A percentile compares a stretch with the other conserved stretches of the same genome.
Conservation (phyloP, 2,797 vertebrate species). For the Danionella dracula region DNA sequence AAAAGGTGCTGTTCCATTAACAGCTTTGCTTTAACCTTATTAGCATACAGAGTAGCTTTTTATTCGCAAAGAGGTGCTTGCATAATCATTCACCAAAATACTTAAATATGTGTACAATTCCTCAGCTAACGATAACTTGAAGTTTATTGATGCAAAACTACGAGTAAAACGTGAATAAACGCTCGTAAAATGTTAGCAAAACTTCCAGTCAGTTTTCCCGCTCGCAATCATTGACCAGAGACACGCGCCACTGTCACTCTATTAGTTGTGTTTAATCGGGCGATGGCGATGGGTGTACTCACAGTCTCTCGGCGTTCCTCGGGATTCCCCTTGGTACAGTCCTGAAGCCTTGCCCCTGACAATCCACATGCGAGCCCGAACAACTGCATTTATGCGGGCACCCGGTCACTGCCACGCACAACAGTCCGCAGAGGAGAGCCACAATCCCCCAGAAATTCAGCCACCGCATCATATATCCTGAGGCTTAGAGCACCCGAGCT, state of each 20-base stretch:
- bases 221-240: not conserved
- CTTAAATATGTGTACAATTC: too few relatives aligned
- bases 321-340: conserved; percentile 87
- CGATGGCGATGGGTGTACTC: conserved; percentile 67
- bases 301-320: conserved; percentile 92
- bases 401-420: conserved; percentile 66
- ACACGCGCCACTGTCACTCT: not conserved
- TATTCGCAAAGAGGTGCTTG: too few relatives aligned
- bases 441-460: conserved; percentile 52
- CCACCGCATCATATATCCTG: conserved; percentile 51
- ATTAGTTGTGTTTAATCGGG: not conserved
- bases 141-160: too few relatives aligned
- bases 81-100: too few relatives aligned
- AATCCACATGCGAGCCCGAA: conserved; percentile 93
- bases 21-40: too few relatives aligned
- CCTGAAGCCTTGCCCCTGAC: conserved; percentile 87
- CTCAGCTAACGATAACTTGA: too few relatives aligned
- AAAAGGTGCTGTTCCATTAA: too few relatives aligned
- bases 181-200: too few relatives aligned
- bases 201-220: too few relatives aligned
- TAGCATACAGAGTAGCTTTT: too few relatives aligned
- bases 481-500: conserved; percentile 34
- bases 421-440: conserved; percentile 53
- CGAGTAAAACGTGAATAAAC: too few relatives aligned
- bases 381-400: conserved; percentile 97